Evolutionary conservation across 2,113 vertebrate species (phyloP).

Genomic region (Fregetta grallaria): DNA sequence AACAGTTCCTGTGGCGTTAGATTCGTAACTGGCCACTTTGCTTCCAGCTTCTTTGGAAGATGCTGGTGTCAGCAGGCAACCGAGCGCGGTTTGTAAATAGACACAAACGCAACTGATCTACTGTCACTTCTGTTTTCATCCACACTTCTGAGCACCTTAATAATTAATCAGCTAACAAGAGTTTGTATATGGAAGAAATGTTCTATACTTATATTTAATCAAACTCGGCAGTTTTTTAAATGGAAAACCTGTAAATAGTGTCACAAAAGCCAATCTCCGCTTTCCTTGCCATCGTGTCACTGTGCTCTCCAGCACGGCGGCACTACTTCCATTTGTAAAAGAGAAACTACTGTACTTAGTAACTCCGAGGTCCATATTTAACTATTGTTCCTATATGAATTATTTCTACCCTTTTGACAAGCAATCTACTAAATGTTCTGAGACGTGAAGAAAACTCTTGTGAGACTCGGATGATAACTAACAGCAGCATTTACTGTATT

Average conservation of each 20-base stretch:
- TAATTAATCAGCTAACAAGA: slow-evolving; percentile 12
- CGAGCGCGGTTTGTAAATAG: background rate
- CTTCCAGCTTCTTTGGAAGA: background rate
- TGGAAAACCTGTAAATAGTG: slow-evolving; percentile 59
- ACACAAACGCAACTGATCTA: background rate
- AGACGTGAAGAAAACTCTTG: background rate
- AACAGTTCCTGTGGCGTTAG: background rate
- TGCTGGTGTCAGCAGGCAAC: background rate
- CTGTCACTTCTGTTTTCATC: slow-evolving; percentile 5
- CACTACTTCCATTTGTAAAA: background rate
- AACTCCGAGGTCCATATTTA: background rate
- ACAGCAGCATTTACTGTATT: background rate
- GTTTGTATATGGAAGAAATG: slow-evolving; percentile 40
- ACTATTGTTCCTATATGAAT: background rate
- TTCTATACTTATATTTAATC: slow-evolving; percentile 60
- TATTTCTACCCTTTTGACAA: background rate
- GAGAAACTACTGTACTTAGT: slow-evolving; percentile 22
- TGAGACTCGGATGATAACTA: background rate
- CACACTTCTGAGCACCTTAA: slow-evolving; percentile 68
- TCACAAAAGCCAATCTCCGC: background rate
- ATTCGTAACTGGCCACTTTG: fast-evolving
- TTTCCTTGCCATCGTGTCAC: background rate
- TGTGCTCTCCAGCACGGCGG: background rate
- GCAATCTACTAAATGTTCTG: background rate
- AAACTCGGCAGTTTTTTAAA: background rate